These are phyloP conservation scores for Cottus gobio DNA, from an alignment of 2,113 vertebrate genomes.

Conservation along the genomic window DNA sequence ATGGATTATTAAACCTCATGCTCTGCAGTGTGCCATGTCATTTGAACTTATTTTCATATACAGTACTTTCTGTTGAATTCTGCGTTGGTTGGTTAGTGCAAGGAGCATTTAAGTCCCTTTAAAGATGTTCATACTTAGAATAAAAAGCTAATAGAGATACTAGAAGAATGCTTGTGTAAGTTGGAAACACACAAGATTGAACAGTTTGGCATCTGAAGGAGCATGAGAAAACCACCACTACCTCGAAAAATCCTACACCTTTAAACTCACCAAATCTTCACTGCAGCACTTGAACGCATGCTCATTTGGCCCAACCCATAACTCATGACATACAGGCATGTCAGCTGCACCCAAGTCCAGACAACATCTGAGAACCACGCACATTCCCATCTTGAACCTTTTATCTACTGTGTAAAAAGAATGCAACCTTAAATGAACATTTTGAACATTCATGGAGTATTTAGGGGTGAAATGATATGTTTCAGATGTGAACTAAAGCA, in stretches of 20 bases:
- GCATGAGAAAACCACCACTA: background rate
- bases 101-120: too few species aligned
- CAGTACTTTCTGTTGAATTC: background rate
- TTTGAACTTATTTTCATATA: background rate
- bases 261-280: background rate
- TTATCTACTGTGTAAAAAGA: background rate
- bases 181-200: background rate
- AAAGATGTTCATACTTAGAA: background rate
- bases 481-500: constrained; percentile 41
- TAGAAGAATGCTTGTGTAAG: background rate
- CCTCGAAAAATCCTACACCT: background rate
- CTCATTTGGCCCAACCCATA: background rate
- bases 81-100: background rate
- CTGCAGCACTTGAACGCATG: background rate
- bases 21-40: background rate
- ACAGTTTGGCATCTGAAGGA: background rate
- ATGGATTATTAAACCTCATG: background rate
- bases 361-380: background rate
- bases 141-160: constrained; percentile 9
- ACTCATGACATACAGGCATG: background rate
- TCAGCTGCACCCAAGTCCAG: background rate
- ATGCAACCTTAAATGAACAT: background rate
- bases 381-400: constrained; percentile 18
- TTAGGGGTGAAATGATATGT: constrained; percentile 8
- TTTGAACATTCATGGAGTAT: constrained; percentile 6